Percentiles rank a stretch among this genome's conserved stretches.
Evolutionary conservation across 2,797 vertebrate species (phyloP).

Genomic region (Acrocephalus scirpaceus): DNA sequence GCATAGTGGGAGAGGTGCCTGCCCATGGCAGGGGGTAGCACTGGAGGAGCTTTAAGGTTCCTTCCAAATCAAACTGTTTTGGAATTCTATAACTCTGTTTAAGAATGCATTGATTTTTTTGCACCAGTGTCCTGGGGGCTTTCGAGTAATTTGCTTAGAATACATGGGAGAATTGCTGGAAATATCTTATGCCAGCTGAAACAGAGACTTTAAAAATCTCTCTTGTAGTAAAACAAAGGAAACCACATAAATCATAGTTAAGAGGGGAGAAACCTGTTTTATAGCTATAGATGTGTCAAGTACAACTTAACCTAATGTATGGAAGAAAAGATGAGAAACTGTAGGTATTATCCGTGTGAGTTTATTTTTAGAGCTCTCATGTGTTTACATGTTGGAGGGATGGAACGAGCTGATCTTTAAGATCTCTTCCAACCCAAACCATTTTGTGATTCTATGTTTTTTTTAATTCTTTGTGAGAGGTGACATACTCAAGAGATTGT

Average conservation of each 20-base stretch:
- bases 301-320: background rate
- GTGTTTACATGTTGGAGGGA: background rate
- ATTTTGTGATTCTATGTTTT: background rate
- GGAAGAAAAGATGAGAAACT: background rate
- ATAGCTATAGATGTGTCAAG: background rate
- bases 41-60: background rate
- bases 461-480: background rate
- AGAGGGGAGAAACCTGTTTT: background rate
- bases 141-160: background rate
- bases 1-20: background rate
- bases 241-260: background rate
- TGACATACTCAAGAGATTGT: background rate
- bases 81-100: background rate
- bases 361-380: background rate
- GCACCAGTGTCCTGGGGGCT: background rate
- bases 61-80: background rate
- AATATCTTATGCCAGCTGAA: background rate
- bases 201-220: background rate
- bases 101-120: background rate
- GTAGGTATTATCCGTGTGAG: background rate
- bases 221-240: background rate
- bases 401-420: background rate
- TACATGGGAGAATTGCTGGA: constrained; percentile 9
- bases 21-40: background rate
- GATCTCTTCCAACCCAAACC: background rate